phyloP scores from a whole-genome alignment of 2,113 vertebrate species.

The Notothenia coriiceps region DNA sequence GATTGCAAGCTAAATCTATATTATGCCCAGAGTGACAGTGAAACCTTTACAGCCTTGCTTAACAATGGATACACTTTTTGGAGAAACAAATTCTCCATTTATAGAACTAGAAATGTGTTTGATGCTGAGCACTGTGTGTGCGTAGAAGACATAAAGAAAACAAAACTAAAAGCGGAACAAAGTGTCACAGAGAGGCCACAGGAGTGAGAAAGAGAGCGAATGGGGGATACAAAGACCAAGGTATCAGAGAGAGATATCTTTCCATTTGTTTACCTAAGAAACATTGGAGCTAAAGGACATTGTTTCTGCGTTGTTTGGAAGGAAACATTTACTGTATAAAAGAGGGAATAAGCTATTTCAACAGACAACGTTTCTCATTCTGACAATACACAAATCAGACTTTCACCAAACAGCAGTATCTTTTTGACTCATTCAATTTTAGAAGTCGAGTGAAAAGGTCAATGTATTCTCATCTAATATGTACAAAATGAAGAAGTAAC shows the following conservation, averaged over 20 bases:
- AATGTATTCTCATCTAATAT: background rate
- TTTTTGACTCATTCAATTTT: slow-evolving; percentile 59
- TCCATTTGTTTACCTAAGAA: slow-evolving; percentile 56
- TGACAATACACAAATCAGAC: slow-evolving; percentile 52
- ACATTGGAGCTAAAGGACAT: slow-evolving; percentile 70
- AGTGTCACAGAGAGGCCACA: slow-evolving; percentile 21
- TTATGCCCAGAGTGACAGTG: background rate
- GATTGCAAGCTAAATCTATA: slow-evolving; percentile 14
- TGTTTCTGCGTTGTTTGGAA: slow-evolving; percentile 47
- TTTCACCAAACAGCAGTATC: slow-evolving; percentile 39
- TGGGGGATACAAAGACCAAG: slow-evolving; percentile 53
- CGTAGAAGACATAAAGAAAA: slow-evolving; percentile 1
- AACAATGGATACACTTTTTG: slow-evolving; percentile 41
- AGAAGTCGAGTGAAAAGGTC: slow-evolving; percentile 42
- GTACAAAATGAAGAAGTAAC: background rate
- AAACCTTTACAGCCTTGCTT: slow-evolving; percentile 31
- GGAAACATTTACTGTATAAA: slow-evolving; percentile 28
- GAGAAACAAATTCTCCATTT: slow-evolving; percentile 43
- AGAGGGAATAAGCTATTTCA: slow-evolving; percentile 10
- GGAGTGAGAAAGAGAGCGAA: slow-evolving; percentile 34
- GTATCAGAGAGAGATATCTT: slow-evolving; percentile 52
- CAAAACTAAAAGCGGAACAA: background rate
- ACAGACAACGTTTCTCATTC: background rate
- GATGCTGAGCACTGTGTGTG: background rate
- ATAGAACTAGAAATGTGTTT: slow-evolving; percentile 46